Evolutionary conservation across 2,113 vertebrate genomes (phyloP).

Genomic region (Ceyx melanurus): DNA sequence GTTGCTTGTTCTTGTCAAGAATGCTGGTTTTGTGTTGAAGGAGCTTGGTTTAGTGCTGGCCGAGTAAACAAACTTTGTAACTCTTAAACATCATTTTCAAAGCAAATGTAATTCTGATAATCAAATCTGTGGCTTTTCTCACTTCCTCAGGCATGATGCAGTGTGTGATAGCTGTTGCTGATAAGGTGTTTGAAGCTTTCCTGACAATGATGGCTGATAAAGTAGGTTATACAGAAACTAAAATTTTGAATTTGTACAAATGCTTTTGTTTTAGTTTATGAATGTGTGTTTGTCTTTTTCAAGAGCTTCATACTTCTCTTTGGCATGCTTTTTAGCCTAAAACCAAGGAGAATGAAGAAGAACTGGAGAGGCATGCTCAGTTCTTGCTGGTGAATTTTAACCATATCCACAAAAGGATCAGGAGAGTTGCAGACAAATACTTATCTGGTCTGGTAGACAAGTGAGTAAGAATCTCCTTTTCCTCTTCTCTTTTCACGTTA

Average conservation of each 20-base stretch:
- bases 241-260: background rate
- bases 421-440: slow-evolving; percentile 96
- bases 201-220: slow-evolving; percentile 97
- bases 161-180: slow-evolving; percentile 93
- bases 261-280: background rate
- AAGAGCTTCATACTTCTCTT: background rate
- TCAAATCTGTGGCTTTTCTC: background rate
- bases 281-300: background rate
- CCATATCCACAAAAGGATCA: slow-evolving; percentile 95
- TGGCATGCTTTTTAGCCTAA: slow-evolving; percentile 81
- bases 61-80: background rate
- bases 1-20: background rate
- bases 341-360: slow-evolving; percentile 95
- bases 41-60: background rate
- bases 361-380: slow-evolving; percentile 92
- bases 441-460: slow-evolving; percentile 94
- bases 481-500: background rate
- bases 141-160: slow-evolving; percentile 92
- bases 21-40: background rate
- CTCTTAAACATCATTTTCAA: background rate
- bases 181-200: slow-evolving; percentile 97
- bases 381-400: slow-evolving; percentile 96
- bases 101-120: background rate
- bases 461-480: slow-evolving; percentile 71
- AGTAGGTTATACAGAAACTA: slow-evolving; percentile 70